Evolutionary conservation across 2,113 vertebrate species (phyloP), one percentile per base, ranked within the genome.

Genomic region (Aviceda subcristata): DNA sequence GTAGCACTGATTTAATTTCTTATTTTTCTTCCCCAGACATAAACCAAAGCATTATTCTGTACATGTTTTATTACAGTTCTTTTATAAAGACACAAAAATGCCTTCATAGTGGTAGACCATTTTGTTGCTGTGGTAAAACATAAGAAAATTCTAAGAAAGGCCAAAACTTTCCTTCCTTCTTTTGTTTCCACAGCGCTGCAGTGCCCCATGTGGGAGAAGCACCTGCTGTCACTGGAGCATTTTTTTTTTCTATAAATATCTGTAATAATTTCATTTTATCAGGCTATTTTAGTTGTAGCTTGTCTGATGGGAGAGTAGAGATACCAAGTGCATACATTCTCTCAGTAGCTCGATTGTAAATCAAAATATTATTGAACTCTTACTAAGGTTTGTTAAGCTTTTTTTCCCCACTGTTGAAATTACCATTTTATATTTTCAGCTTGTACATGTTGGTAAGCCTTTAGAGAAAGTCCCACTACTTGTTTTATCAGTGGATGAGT

Each of bases 51-150:
- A 39, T 45, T 12, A 18, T 75, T 71, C 39, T 30, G 3, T 38
- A 21, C 9, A 4, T 4, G 2, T 7, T 57, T 59, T 41, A 39
- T 45, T 85, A 20, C 1, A 2, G 12, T 32, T n/a, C 5, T 30
- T 53, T 46, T 51, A 32, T 34, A 48, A 75, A 41, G 16, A 36
- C 17, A 24, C 23, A 11, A 41, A 87, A 60, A 56, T 30, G 2
- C 22, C 6, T 62, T 83, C 16, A 24, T 12, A 17, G 34, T 7
- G 29, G 36, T 15, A 62, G 36, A 23, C 11, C 11, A 55, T 67
- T 30, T 29, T 38, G 18, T 13, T 62, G 15, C 36, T 62, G 45
- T 32, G 18, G 15, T 68, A 74, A 51, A 73, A 38, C 23, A 56
- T 12, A 22, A 12, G 22, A 73, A 74, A 27, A 10, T 23, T 68